phyloP scores from a whole-genome alignment of 2,797 vertebrate genomes.

The Myotis myotis region DNA sequence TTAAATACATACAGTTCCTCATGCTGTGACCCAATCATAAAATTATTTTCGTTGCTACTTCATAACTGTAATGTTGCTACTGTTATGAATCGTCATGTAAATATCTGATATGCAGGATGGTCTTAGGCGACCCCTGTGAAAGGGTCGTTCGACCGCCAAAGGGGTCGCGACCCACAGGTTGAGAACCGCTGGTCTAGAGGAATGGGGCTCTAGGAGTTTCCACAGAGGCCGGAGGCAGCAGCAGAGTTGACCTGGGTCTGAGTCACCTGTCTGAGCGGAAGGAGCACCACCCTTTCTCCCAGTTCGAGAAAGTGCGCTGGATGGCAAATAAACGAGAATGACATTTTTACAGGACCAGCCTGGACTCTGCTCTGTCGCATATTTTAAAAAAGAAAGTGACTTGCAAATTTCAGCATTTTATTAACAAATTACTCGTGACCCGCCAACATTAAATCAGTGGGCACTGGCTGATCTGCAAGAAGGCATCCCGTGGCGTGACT shows the following conservation, averaged over 20 bases:
- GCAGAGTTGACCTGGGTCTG: not conserved
- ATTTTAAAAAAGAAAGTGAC: not conserved
- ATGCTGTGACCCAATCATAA: too few species aligned
- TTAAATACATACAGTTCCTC: too few species aligned
- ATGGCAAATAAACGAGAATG: not conserved
- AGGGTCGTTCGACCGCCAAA: too few species aligned
- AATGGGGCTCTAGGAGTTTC: not conserved
- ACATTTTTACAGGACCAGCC: not conserved
- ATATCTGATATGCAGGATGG: too few species aligned
- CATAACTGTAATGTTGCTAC: too few species aligned
- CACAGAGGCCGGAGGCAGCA: not conserved
- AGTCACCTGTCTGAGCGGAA: constrained; percentile 5
- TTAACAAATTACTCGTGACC: not conserved
- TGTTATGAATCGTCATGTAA: too few species aligned
- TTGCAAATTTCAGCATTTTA: not conserved
- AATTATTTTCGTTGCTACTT: too few species aligned
- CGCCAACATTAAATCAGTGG: not conserved
- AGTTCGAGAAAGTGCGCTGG: not conserved
- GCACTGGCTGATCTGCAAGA: not conserved
- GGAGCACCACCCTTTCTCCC: not conserved
- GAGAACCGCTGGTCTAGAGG: not conserved
- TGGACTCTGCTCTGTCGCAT: not conserved
- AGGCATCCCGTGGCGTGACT: rapidly evolving
- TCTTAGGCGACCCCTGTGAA: too few species aligned
- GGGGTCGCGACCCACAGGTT: too few species aligned